These are phyloP conservation scores for Nycticorax nycticorax DNA, from an alignment of 2,113 vertebrate genomes.

Conservation along the genomic window DNA sequence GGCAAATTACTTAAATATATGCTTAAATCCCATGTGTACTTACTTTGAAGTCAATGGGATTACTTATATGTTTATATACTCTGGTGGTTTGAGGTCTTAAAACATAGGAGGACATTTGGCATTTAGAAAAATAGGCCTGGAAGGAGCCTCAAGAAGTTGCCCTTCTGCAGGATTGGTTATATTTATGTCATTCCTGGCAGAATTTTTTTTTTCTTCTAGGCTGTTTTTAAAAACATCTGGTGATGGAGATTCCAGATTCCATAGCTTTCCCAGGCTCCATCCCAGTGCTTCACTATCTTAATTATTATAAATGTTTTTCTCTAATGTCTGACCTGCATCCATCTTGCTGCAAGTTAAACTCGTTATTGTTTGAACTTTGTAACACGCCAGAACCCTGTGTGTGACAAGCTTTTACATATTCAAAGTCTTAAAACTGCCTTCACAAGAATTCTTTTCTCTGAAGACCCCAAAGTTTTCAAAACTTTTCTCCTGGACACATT, in stretches of 20 bases:
- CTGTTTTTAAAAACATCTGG: conserved; percentile 6
- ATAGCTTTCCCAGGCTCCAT: neutral
- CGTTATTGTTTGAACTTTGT: neutral
- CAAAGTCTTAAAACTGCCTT: neutral
- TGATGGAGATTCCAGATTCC: neutral
- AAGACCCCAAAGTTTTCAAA: neutral
- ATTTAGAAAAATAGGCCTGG: neutral
- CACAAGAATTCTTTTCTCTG: neutral
- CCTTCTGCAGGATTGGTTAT: neutral
- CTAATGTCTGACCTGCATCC: neutral
- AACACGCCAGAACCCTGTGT: neutral
- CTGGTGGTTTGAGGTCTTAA: neutral
- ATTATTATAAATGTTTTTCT: neutral
- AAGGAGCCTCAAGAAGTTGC: neutral
- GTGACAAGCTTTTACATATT: neutral
- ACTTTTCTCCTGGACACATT: neutral
- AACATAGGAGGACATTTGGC: neutral
- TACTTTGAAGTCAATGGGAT: conserved; percentile 39
- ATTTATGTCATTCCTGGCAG: neutral
- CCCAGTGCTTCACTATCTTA: neutral
- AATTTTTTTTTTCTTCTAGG: neutral
- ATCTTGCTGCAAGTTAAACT: neutral
- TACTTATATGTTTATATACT: conserved; percentile 18
- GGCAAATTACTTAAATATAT: neutral
- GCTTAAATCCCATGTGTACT: neutral